phyloP scores from a whole-genome alignment of 1,140 invertebrate species.

The Ceratosolen solmsi region DNA sequence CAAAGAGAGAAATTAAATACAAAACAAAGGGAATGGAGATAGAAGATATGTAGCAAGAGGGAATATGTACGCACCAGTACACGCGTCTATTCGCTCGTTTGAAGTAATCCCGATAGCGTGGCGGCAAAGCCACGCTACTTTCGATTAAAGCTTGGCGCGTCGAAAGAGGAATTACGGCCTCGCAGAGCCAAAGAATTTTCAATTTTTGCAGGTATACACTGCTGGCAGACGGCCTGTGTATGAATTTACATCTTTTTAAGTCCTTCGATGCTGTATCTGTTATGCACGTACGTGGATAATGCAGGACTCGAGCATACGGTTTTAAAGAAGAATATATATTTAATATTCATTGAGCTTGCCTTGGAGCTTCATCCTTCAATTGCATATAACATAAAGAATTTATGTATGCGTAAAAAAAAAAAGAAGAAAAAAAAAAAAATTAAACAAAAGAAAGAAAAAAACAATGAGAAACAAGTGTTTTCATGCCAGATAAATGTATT shows the following conservation, averaged over 20 bases:
- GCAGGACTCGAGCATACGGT: no score
- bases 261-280: neutral
- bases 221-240: neutral
- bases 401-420: no score
- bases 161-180: slow-evolving; percentile 19
- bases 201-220: slow-evolving; percentile 32
- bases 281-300: neutral
- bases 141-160: slow-evolving; percentile 35
- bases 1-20: slow-evolving; percentile 24
- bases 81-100: neutral
- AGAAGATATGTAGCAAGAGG: neutral
- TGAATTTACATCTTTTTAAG: slow-evolving; percentile 41
- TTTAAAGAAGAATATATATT: no score
- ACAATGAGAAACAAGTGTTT: no score
- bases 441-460: no score
- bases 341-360: no score
- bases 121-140: neutral
- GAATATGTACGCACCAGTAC: neutral
- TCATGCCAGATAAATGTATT: no score
- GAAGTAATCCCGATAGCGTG: slow-evolving; percentile 26
- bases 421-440: no score
- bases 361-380: no score
- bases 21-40: neutral
- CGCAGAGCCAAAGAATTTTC: slow-evolving; percentile 27
- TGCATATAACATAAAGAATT: no score